Evolutionary conservation across 2,113 vertebrate genomes (phyloP), one percentile per base, ranked within the genome.

Genomic region (Riparia riparia): DNA sequence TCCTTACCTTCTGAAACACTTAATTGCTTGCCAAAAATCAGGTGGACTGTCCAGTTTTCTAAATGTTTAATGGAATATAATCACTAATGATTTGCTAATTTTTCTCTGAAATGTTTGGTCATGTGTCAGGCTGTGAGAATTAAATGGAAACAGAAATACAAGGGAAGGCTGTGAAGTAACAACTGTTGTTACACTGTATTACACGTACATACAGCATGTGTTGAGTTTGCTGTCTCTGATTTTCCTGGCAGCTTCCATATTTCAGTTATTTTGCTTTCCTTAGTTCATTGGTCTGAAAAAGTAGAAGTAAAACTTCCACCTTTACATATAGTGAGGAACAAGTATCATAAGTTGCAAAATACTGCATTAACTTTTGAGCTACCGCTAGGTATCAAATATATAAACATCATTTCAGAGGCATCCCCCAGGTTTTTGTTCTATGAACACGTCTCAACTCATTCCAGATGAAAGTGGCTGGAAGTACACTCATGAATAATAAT

Each of bases 201-300:
- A 8, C n/a, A 41, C 2, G 0, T 8, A 39, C 3, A 7, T 45
- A 8, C 14, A 42, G 73, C 28, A 6, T 0, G 1, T n/a, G 24
- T 21, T 15, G 61, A 50, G 44, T 37, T 87, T 32, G 7, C 73
- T 56, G 39, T 14, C 47, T 42, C 0, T 58, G 69, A 32, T 10
- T 60, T 72, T 76, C 87, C 70, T 61, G 25, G 54, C 28, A 51
- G 50, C 25, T 64, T 76, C 51, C 11, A 0, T 34, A 18, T 72
- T 79, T 91, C 63, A 56, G 25, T 86, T 69, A 28, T 28, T 86
- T 88, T 70, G 9, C 9, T 70, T 78, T 77, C 72, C 18, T 71
- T 77, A 54, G 32, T 31, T 74, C n/a, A 26, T 25, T 78, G 60
- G 14, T 42, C 31, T 78, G 68, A 73, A 66, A 70, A 90, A 82